Conservation (phyloP, 2,797 vertebrate species). For the Naso thynnoides region DNA sequence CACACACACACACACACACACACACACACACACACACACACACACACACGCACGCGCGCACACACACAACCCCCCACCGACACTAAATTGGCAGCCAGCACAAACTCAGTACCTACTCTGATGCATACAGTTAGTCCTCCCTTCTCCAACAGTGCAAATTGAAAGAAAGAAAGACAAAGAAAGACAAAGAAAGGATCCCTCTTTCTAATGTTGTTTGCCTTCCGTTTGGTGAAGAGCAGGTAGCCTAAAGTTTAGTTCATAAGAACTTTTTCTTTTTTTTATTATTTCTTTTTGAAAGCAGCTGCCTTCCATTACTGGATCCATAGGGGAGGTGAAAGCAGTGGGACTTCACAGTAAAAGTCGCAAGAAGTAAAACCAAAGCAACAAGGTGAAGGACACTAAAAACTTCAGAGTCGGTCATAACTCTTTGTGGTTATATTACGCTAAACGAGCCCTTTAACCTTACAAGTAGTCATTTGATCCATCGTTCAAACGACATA, state of each 20-base stretch:
- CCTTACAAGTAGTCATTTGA: slow-evolving; percentile 15
- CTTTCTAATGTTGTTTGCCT: not conserved
- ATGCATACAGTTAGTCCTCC: no score
- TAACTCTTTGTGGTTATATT: slow-evolving; percentile 19
- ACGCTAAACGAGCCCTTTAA: not conserved
- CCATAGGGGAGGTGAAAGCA: not conserved
- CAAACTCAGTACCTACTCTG: no score
- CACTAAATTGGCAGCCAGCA: no score
- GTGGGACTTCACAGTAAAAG: not conserved
- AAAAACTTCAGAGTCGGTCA: not conserved
- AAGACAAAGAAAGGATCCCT: not conserved
- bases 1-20: no score
- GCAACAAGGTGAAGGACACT: slow-evolving; percentile 5
- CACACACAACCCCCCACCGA: no score
- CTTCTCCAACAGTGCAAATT: no score
- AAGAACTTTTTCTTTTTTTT: not conserved
- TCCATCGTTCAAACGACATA: slow-evolving; percentile 27
- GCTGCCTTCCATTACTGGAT: slow-evolving; percentile 13
- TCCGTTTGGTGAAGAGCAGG: not conserved
- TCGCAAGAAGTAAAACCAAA: slow-evolving; percentile 7
- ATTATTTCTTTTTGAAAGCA: slow-evolving; percentile 6
- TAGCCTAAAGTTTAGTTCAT: not conserved
- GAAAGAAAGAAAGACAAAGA: no score
- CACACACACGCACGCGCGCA: no score
- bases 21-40: no score